Conservation (phyloP, 2,113 vertebrate genomes). For the Tyrannus savana region DNA sequence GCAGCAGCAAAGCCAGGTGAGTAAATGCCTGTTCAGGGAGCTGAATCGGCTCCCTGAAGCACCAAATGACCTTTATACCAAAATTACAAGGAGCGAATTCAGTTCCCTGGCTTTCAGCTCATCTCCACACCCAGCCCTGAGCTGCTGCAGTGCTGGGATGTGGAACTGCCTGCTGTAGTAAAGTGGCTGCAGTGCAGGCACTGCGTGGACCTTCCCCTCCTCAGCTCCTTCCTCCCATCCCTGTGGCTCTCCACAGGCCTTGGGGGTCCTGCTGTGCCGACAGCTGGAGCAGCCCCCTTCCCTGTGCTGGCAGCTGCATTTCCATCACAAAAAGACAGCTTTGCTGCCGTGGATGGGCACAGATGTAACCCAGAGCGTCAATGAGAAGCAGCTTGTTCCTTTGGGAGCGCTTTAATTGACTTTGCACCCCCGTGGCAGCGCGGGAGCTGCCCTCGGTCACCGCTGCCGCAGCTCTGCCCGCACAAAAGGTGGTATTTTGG, state of each 20-base stretch:
- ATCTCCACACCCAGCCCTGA: not conserved
- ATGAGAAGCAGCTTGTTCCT: not conserved
- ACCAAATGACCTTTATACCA: not conserved
- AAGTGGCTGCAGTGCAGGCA: not conserved
- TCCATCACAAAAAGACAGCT: not conserved
- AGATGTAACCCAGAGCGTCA: not conserved
- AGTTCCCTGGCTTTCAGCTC: not conserved
- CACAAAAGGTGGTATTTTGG: not conserved
- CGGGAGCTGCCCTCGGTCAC: accelerated
- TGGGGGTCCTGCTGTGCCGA: not conserved
- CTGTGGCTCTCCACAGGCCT: not conserved
- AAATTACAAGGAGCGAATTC: not conserved
- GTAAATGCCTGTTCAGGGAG: not conserved
- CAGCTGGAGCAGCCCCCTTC: not conserved
- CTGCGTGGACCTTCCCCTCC: not conserved
- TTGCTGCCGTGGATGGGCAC: not conserved
- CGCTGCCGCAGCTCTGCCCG: accelerated
- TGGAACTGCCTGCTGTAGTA: not conserved
- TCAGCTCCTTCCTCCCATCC: not conserved
- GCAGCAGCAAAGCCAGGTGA: not conserved
- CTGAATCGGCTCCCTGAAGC: not conserved
- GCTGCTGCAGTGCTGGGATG: not conserved
- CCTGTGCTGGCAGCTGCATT: not conserved
- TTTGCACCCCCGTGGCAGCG: accelerated
- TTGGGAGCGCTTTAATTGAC: not conserved